Evolutionary conservation across 2,797 vertebrate genomes (phyloP), one percentile per base, ranked within the genome.

Genomic region (Pseudochaenichthys georgianus): DNA sequence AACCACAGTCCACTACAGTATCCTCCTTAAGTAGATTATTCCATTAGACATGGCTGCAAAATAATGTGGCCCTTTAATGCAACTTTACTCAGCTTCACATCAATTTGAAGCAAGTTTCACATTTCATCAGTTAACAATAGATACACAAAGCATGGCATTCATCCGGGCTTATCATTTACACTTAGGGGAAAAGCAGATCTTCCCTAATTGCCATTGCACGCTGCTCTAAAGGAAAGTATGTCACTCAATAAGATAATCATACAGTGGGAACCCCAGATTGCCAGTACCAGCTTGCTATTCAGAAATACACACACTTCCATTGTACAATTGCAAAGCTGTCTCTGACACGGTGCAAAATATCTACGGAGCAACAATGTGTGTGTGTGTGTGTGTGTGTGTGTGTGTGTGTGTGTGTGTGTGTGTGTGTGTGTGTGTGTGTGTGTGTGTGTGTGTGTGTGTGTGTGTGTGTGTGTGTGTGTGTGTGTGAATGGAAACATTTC

Each of bases 191-290:
- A 86, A 79, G 66, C 65, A 85, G 84, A 90, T 83, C 81, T 76
- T 75, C 73, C n/a, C 68, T 84, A 78, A 86, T 76, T 85, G 84
- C 73, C 46, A 64, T 59, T 86, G 85, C 58, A 75, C 72, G 77
- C 38, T 75, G 69, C 83, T 88, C 86, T 84, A 63, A 71, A 84
- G 88, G 80, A 79, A 86, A 70, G 76, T 73, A 66, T 88, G 90
- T 92, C 89, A 88, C 65, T 85, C 79, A 83, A 77, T 85, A 73
- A 86, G 76, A 87, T 90, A 84, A 93, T 90, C 82, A 88, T 59
- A 88, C 54, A 86, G 81, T 78, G 83, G 77, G 85, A 91, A 85
- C 31, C 1, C n/a, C 43, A 15, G 52, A 77, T 59, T 80, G 62
- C 83, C 74, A 73, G 88, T 45, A 47, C 59, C 55, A 67, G 75